Base-by-base conservation (phyloP, 2,113 vertebrate species). In the Eolophus roseicapilla region DNA sequence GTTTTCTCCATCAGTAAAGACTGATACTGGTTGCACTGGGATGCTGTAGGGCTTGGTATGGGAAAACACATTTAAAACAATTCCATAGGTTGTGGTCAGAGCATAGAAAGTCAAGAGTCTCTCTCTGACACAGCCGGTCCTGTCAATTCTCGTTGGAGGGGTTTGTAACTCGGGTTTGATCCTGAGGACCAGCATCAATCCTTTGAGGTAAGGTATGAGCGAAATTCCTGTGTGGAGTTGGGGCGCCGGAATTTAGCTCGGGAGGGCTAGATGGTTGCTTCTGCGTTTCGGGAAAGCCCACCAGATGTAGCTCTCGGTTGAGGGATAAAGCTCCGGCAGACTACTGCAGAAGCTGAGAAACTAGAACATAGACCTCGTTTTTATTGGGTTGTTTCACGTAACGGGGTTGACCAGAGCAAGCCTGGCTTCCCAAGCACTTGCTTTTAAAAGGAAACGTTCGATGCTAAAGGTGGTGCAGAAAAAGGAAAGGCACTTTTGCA, bases 221-320 rank as follows among this genome's bases (percentile, higher is more conserved):
- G 25, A 25, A 75, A 83, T 46, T 57, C 29, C 35, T 11, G 0
- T 10, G 4, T 29, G 31, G 35, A 1, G 1, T 5, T 15, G 47
- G 6, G 14, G 6, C 15, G 3, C 9, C 3, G 5, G n/a, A 24
- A 4, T 37, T 84, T 31, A 29, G 24, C 43, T 39, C 39, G 2
- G 2, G 25, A 68, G 18, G 21, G 19, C 37, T 33, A 52, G 27
- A 1, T 19, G 65, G 29, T 28, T 52, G 49, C 20, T 62, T 49
- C 1, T 18, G 13, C 11, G 3, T 91, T 93, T 81, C 64, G 41
- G 62, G 64, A 73, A 84, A 91, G 84, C 17, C 98, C 98, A 97
- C 96, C 96, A 98, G 98, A 96, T 98, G 98, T 98, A 95, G 96
- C 96, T 97, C 93, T 96, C 97, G 98, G 57, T 95, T 96, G 97